Conservation (phyloP, 2,797 vertebrate species). For the Odontamblyopus lacepedii region DNA sequence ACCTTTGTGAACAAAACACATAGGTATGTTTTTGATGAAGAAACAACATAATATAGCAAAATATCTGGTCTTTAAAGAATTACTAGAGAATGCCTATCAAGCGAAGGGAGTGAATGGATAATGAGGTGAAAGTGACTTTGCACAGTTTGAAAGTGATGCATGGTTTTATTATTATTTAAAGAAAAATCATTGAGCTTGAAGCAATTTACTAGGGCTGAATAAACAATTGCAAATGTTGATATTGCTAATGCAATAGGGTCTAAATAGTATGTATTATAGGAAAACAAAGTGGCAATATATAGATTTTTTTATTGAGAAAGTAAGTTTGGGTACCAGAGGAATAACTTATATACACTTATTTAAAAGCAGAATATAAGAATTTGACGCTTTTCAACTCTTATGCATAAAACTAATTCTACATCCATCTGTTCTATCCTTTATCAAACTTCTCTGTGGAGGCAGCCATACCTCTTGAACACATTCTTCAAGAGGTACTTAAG, state of each 20-base stretch:
- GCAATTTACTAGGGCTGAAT: neutral
- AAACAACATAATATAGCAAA: too few relatives aligned
- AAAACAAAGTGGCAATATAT: neutral
- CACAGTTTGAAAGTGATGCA: too few relatives aligned
- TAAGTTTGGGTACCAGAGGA: slow-evolving; percentile 1
- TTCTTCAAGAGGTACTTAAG: neutral
- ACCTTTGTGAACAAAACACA: too few relatives aligned
- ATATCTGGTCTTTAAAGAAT: neutral
- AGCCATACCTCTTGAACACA: too few relatives aligned
- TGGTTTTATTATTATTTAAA: too few relatives aligned
- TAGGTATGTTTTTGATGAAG: too few relatives aligned
- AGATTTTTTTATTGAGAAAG: neutral
- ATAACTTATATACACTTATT: slow-evolving; percentile 1
- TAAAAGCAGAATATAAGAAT: slow-evolving; percentile 29
- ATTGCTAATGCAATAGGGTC: neutral
- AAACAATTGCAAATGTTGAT: neutral
- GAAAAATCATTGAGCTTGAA: neutral
- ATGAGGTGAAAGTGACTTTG: too few relatives aligned
- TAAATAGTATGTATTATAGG: neutral
- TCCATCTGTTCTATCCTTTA: slow-evolving; percentile 47
- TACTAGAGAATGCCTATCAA: neutral
- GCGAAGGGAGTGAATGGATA: too few relatives aligned
- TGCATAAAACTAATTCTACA: slow-evolving; percentile 28
- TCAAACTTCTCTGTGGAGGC: slow-evolving; percentile 14
- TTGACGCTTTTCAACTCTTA: slow-evolving; percentile 22